phyloP scores from a whole-genome alignment of 1,140 invertebrate species.

The Apis florea region DNA sequence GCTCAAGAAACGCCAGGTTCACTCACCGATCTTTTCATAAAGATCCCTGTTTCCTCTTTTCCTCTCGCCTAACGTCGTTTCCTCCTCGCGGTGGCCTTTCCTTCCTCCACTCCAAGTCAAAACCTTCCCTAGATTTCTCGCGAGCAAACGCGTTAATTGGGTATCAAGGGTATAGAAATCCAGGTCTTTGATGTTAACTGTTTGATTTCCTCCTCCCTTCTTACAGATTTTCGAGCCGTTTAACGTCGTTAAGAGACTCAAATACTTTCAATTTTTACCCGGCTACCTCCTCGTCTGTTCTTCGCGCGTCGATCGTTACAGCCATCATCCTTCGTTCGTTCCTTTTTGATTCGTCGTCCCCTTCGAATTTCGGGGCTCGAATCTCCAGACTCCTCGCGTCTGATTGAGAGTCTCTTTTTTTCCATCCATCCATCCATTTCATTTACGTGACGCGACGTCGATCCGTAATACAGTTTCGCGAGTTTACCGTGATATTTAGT shows the following conservation, averaged over 20 bases:
- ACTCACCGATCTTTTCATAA: conserved; percentile 13
- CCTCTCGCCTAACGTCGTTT: background rate
- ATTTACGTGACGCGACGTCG: background rate
- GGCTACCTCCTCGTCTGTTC: no score
- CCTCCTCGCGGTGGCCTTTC: background rate
- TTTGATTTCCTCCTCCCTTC: conserved; percentile 33
- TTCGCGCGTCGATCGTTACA: background rate
- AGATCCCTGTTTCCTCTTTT: no score
- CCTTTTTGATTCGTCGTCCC: no score
- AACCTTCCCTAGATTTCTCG: conserved; percentile 16
- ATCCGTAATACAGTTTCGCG: conserved; percentile 36
- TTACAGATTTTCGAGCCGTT: conserved; percentile 12
- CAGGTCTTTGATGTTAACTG: conserved; percentile 26
- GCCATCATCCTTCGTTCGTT: no score
- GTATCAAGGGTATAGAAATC: conserved; percentile 21
- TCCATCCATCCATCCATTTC: background rate
- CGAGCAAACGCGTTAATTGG: conserved; percentile 45
- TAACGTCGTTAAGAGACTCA: conserved; percentile 8
- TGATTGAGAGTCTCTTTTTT: background rate
- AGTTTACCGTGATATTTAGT: background rate
- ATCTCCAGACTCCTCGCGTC: no score
- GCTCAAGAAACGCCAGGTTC: conserved; percentile 26
- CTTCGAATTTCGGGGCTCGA: no score
- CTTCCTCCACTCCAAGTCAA: background rate
- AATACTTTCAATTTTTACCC: conserved; percentile 30